These are phyloP conservation scores for Plestiodon gilberti DNA, from an alignment of 2,113 vertebrate genomes.

Conservation along the genomic window DNA sequence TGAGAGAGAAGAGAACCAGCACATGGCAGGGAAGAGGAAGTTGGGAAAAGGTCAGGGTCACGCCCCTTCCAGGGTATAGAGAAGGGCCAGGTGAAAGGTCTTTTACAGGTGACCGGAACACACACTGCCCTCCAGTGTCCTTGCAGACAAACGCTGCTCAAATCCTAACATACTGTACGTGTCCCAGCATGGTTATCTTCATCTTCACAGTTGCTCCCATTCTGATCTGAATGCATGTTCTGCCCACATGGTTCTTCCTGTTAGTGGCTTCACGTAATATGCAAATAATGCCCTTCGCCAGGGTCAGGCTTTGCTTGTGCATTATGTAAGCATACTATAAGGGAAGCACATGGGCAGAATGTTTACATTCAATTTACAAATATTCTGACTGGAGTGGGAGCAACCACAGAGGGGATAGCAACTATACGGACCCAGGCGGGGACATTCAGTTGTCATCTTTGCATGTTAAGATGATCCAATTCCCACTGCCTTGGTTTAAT, in stretches of 20 bases:
- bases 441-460: neutral
- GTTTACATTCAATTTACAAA: neutral
- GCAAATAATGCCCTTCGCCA: neutral
- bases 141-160: too few relatives aligned
- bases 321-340: too few relatives aligned
- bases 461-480: neutral
- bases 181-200: neutral
- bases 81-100: too few relatives aligned
- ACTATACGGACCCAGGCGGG: neutral
- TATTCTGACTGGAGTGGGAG: neutral
- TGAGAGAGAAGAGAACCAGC: too few relatives aligned
- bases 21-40: too few relatives aligned
- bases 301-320: neutral
- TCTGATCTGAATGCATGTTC: neutral
- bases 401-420: neutral
- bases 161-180: neutral
- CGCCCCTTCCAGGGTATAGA: too few relatives aligned
- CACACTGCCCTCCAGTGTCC: too few relatives aligned
- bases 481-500: neutral
- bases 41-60: too few relatives aligned
- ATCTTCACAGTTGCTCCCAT: neutral
- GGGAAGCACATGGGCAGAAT: neutral
- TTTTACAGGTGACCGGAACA: too few relatives aligned
- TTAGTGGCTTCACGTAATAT: neutral
- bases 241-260: neutral